Base-by-base conservation (phyloP, 2,888 invertebrate species). In the Mimas tiliae region DNA sequence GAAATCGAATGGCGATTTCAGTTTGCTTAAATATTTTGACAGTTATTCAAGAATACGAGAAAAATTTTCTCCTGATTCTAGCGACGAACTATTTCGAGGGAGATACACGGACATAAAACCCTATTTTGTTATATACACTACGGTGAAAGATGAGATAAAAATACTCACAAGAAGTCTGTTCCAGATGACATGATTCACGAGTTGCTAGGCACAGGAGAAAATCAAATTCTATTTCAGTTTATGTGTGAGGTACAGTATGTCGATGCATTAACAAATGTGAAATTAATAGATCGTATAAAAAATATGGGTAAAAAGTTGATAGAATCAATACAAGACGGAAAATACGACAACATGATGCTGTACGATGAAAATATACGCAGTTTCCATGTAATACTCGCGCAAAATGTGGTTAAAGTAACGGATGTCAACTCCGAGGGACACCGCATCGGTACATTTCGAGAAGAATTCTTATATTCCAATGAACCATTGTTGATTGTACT, bases 81-180 rank as follows among this genome's bases (percentile, higher is more conserved):
- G 67, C 12, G 70, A 72, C 6, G 12, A 16, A 0, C 21, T 75
- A 42, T 68, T 75, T 9, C 33, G 34, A 48, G 68, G 66, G 0
- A 42, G 1, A 42, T 69, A 67, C 58, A 63, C 68, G 1, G 71
- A 69, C 6, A 64, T 62, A n/a, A 69, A 70, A 33, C 69, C 67
- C 65, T 50, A 70, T 7, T 75, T 73, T 34, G 53, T 74, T 38
- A 67, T 71, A 19, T 75, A 75, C 48, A 75, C 75, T n/a, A 70
- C 70, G 14, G 74, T 67, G 1, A 70, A 27, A 27, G 64, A 42
- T 8, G 69, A 74, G 21, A 62, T 64, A 16, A 68, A 65, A 48
- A 12, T 70, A 7, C 67, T 67, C 21, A 12, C 0, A 50, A 50
- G 34, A 63, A 34, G 34, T 4, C 12, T 11, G 34, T 34, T 16